Percentiles rank a stretch among this genome's conserved stretches.
These are phyloP conservation scores for Jordanella pulchra DNA, from an alignment of 2,797 vertebrate species.

Conservation along the genomic window DNA sequence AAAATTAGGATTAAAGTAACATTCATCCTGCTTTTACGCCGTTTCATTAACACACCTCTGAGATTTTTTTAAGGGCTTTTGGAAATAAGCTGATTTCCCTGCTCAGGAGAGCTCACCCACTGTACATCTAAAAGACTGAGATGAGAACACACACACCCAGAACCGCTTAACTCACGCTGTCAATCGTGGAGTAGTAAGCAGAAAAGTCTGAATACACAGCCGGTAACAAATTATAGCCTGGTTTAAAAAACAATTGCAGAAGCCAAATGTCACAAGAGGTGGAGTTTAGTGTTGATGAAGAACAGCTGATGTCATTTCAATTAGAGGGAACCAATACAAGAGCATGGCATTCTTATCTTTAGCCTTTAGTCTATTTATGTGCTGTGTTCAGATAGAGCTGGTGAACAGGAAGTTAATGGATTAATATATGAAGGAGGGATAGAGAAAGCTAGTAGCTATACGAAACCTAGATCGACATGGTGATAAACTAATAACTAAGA, in stretches of 20 bases:
- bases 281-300: conserved; percentile 51
- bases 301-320: conserved; percentile 65
- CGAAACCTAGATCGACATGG: conserved; percentile 67
- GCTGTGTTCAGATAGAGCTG: conserved; percentile 52
- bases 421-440: conserved; percentile 59
- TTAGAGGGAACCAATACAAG: conserved; percentile 56
- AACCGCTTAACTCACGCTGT: conserved; percentile 37
- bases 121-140: conserved; percentile 59
- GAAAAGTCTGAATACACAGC: conserved; percentile 18
- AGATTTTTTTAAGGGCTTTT: conserved; percentile 71
- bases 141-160: conserved; percentile 5
- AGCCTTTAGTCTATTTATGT: conserved; percentile 60
- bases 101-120: conserved; percentile 59
- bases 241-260: conserved; percentile 4
- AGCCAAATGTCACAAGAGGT: conserved; percentile 41
- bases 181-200: conserved; percentile 42
- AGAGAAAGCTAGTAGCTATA: conserved; percentile 37
- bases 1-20: conserved; percentile 72
- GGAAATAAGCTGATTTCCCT: conserved; percentile 72
- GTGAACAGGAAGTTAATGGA: conserved; percentile 57
- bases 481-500: conserved; percentile 74
- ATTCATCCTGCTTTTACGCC: conserved; percentile 59
- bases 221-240: conserved; percentile 9
- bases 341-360: conserved; percentile 62
- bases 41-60: conserved; percentile 69